phyloP scores from a whole-genome alignment of 2,113 vertebrate species.

The Burhinus oedicnemus region DNA sequence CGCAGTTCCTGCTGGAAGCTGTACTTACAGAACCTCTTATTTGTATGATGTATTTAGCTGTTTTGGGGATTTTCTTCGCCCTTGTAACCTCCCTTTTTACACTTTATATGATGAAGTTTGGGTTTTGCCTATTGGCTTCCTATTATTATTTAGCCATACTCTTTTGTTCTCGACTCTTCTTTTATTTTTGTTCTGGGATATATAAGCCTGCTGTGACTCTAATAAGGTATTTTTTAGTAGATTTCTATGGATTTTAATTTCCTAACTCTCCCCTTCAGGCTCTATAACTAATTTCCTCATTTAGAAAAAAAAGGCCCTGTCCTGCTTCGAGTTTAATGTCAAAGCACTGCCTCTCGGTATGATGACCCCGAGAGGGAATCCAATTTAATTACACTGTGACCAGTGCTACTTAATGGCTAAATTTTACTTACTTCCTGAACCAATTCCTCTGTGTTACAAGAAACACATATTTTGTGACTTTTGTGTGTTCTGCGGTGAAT shows the following conservation, averaged over 20 bases:
- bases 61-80: constrained; percentile 27
- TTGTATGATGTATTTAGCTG: constrained; percentile 42
- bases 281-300: not conserved
- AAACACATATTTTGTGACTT: not conserved
- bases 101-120: constrained; percentile 47
- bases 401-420: constrained; percentile 7
- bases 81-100: constrained; percentile 31
- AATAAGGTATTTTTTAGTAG: constrained; percentile 22
- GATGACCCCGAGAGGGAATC: not conserved
- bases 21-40: constrained; percentile 52
- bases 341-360: not conserved
- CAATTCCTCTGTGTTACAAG: not conserved
- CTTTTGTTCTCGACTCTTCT: not conserved
- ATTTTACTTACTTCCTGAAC: not conserved
- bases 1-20: not conserved
- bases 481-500: not conserved
- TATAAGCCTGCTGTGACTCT: not conserved
- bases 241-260: constrained; percentile 58
- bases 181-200: constrained; percentile 4
- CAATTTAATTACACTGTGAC: not conserved
- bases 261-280: not conserved
- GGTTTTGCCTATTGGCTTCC: constrained; percentile 17
- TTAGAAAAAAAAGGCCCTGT: not conserved
- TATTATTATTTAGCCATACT: not conserved
- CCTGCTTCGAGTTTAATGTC: not conserved